Conservation (phyloP, 35 echinoderm and acorn worm genomes). For the Heliocidaris tuberculata region DNA sequence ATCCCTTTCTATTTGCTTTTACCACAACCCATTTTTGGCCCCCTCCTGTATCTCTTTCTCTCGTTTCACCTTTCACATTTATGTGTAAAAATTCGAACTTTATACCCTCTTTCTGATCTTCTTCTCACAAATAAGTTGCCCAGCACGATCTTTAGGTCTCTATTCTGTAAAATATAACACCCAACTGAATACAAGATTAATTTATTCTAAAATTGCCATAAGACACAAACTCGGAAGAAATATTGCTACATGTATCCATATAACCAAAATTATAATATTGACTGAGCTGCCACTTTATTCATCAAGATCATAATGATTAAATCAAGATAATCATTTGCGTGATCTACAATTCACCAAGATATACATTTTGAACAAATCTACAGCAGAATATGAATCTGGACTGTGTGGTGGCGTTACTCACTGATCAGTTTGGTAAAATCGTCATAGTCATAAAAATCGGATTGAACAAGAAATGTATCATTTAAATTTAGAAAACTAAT, state of each 20-base stretch:
- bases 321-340: not conserved
- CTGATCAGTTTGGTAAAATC: not conserved
- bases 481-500: not conserved
- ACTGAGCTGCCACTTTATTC: constrained; percentile 9
- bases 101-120: too few species aligned
- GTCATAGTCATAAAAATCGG: not conserved
- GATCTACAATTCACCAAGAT: not conserved
- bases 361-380: not conserved
- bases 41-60: too few species aligned
- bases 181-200: too few species aligned
- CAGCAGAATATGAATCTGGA: not conserved
- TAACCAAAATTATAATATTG: not conserved
- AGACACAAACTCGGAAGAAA: too few species aligned
- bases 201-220: too few species aligned
- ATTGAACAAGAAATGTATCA: not conserved
- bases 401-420: not conserved
- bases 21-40: too few species aligned
- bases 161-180: too few species aligned
- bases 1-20: too few species aligned
- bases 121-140: too few species aligned
- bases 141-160: too few species aligned
- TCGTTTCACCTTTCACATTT: too few species aligned
- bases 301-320: not conserved
- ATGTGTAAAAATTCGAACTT: too few species aligned
- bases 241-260: not conserved